These are phyloP conservation scores for Gambusia holbrooki DNA, from an alignment of 2,113 vertebrate genomes.

Conservation along the genomic window DNA sequence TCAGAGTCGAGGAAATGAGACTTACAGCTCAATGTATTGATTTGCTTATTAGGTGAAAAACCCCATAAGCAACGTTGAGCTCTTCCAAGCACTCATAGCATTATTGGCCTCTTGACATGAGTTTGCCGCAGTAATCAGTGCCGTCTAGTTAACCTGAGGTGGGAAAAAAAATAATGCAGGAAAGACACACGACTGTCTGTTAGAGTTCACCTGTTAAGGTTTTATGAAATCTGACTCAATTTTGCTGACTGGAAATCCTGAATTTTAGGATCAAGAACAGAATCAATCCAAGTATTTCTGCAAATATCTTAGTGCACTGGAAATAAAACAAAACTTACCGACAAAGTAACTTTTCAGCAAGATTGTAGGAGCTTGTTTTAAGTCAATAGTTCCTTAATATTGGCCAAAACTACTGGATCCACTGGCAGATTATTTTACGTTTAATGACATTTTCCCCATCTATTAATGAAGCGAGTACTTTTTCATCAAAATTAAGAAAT, in stretches of 20 bases:
- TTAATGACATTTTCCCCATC: too few relatives aligned
- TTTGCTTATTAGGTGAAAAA: slow-evolving; percentile 77
- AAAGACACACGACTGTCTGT: neutral
- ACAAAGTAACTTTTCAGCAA: too few relatives aligned
- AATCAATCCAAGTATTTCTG: neutral
- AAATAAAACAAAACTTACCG: too few relatives aligned
- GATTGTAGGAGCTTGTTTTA: too few relatives aligned
- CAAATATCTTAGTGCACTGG: neutral
- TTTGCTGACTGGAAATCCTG: neutral
- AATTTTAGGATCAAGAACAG: too few relatives aligned
- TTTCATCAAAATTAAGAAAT: too few relatives aligned
- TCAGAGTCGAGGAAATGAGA: slow-evolving; percentile 50
- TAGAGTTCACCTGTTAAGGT: neutral
- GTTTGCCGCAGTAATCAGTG: slow-evolving; percentile 36
- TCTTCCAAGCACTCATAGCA: slow-evolving; percentile 48
- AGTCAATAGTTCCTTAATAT: too few relatives aligned
- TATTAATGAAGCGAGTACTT: too few relatives aligned
- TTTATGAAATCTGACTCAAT: neutral
- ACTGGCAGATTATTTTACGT: too few relatives aligned
- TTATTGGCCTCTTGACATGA: slow-evolving; percentile 47
- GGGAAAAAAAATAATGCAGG: neutral
- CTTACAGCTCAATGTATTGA: slow-evolving; percentile 75
- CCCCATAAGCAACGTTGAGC: slow-evolving; percentile 61
- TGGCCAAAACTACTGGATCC: too few relatives aligned
- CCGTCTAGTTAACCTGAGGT: slow-evolving; percentile 33